These are phyloP conservation scores for Hylaeus volcanicus DNA, from an alignment of 1,140 invertebrate species.

Conservation along the genomic window DNA sequence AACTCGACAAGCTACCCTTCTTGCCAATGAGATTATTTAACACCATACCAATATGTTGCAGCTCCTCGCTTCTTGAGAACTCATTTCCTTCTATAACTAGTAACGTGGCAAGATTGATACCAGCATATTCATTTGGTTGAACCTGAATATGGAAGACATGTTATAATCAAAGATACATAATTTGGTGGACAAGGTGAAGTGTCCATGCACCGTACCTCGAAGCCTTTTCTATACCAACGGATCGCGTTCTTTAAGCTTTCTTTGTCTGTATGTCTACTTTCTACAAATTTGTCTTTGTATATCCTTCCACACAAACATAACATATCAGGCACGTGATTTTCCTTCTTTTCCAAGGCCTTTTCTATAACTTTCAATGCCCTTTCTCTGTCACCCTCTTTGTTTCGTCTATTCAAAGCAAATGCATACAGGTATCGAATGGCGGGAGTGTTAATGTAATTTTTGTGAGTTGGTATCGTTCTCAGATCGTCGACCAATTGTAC, in stretches of 20 bases:
- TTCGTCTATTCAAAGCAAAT: slow-evolving; percentile 97
- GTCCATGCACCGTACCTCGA: slow-evolving; percentile 82
- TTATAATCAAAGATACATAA: slow-evolving; percentile 7
- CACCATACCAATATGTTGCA: slow-evolving; percentile 95
- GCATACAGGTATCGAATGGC: slow-evolving; percentile 96
- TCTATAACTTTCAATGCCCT: slow-evolving; percentile 95
- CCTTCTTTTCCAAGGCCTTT: slow-evolving; percentile 93
- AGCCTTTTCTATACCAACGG: slow-evolving; percentile 98
- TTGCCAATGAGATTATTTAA: slow-evolving; percentile 99
- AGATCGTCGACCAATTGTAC: slow-evolving; percentile 98
- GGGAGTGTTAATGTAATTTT: slow-evolving; percentile 93
- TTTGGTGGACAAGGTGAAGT: no score
- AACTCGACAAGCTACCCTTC: slow-evolving; percentile 95
- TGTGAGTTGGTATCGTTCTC: slow-evolving; percentile 94
- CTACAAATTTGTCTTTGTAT: slow-evolving; percentile 99
- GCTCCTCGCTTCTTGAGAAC: slow-evolving; percentile 93
- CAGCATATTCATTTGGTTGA: slow-evolving; percentile 99
- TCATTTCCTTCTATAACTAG: slow-evolving; percentile 98
- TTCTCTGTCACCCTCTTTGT: slow-evolving; percentile 96
- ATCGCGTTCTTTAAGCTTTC: slow-evolving; percentile 96
- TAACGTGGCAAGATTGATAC: slow-evolving; percentile 98
- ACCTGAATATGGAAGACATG: slow-evolving; percentile 81
- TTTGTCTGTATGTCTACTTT: slow-evolving; percentile 94
- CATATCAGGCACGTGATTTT: slow-evolving; percentile 97
- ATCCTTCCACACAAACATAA: slow-evolving; percentile 99